These are phyloP conservation scores for Drosophila pandora DNA, from an alignment of 1,140 invertebrate species.

Conservation along the genomic window DNA sequence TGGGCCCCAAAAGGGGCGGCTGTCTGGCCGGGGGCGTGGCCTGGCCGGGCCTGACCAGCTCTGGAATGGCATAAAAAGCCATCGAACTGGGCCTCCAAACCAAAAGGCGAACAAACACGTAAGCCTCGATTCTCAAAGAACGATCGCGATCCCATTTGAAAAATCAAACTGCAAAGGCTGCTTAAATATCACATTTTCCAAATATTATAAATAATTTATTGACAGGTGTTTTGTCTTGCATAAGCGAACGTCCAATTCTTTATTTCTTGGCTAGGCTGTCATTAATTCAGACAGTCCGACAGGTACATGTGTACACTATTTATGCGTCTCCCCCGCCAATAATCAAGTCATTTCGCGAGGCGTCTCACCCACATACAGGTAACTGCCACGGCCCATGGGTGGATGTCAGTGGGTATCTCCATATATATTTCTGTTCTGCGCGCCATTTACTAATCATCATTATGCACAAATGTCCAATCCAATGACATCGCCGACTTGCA, in stretches of 20 bases:
- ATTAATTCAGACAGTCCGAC: conserved; percentile 21
- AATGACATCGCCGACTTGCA: conserved; percentile 41
- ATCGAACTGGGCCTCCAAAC: conserved; percentile 21
- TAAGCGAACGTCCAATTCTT: conserved; percentile 26
- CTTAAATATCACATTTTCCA: neutral
- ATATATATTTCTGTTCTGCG: conserved; percentile 9
- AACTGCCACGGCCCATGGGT: neutral
- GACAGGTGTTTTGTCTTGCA: conserved; percentile 15
- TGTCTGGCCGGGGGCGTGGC: conserved; percentile 33
- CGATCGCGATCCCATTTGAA: conserved; percentile 18
- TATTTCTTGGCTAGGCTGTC: conserved; percentile 17
- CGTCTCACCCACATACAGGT: conserved; percentile 29
- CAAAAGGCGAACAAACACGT: conserved; percentile 16
- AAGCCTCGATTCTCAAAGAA: conserved; percentile 19
- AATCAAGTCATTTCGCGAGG: conserved; percentile 29
- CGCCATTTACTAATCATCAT: conserved; percentile 51
- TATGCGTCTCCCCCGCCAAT: conserved; percentile 29
- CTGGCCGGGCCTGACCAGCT: conserved; percentile 11
- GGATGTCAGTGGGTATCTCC: neutral
- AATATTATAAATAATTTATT: neutral
- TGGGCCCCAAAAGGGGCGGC: conserved; percentile 23
- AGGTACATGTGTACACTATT: conserved; percentile 19
- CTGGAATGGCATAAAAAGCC: conserved; percentile 27
- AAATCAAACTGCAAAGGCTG: neutral
- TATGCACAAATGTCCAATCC: conserved; percentile 40